These are phyloP conservation scores for Morpho deidamia DNA, from an alignment of 2,888 invertebrate genomes.

Conservation along the genomic window DNA sequence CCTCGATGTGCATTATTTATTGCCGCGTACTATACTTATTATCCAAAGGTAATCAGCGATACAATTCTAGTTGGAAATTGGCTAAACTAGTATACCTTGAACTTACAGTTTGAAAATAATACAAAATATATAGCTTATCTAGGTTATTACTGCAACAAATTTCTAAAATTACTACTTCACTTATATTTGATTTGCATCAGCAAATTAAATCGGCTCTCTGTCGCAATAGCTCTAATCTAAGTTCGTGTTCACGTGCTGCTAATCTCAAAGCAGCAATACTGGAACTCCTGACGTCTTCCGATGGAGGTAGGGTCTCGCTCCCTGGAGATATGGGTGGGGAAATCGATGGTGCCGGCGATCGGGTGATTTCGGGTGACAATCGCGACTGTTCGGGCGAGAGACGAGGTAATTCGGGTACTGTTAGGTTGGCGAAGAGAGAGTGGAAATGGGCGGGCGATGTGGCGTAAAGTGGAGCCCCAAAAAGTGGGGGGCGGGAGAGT, in stretches of 20 bases:
- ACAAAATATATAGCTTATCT: too few relatives aligned
- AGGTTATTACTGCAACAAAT: too few relatives aligned
- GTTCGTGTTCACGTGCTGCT: slow-evolving; percentile 93
- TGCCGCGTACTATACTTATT: too few relatives aligned
- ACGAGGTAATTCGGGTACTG: slow-evolving; percentile 71
- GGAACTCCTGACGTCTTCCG: slow-evolving; percentile 86
- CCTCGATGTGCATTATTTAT: too few relatives aligned
- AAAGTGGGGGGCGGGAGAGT: slow-evolving; percentile 57
- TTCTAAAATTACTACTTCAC: too few relatives aligned
- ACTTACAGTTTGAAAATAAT: too few relatives aligned
- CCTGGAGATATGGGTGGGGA: slow-evolving; percentile 78
- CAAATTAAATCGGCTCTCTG: slow-evolving; percentile 80
- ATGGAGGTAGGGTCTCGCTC: slow-evolving; percentile 65
- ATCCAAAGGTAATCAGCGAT: too few relatives aligned
- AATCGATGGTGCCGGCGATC: slow-evolving; percentile 59
- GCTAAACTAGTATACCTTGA: too few relatives aligned
- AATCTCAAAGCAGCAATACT: slow-evolving; percentile 92
- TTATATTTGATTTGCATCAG: slow-evolving; percentile 29
- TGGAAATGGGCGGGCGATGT: slow-evolving; percentile 85
- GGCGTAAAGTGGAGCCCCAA: slow-evolving; percentile 66
- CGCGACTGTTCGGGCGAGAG: slow-evolving; percentile 53
- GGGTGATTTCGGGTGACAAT: slow-evolving; percentile 42
- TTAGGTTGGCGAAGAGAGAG: slow-evolving; percentile 88
- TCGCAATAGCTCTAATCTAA: slow-evolving; percentile 86
- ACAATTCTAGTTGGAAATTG: too few relatives aligned